Conservation (phyloP, 2,888 invertebrate species). For the Lithophane semibrunnea region DNA sequence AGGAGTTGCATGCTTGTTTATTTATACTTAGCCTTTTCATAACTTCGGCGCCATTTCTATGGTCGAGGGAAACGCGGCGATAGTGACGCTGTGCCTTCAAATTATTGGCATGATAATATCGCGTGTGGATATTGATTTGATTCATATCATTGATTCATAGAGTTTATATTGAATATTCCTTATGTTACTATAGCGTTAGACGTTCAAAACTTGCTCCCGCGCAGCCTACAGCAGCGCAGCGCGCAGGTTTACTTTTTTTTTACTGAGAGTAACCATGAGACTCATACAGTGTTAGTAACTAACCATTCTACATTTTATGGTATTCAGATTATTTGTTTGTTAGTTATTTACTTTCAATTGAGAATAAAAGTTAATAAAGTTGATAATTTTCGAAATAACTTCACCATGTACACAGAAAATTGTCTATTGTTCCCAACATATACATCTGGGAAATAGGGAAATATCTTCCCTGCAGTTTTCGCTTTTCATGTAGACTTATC, state of each 20-base stretch:
- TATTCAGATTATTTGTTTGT: background rate
- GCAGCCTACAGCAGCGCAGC: no score
- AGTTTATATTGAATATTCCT: no score
- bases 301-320: background rate
- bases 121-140: no score
- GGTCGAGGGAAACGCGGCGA: no score
- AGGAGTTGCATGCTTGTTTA: constrained; percentile 5
- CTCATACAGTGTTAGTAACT: no score
- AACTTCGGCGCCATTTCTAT: background rate
- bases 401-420: background rate
- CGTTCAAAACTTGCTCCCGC: background rate
- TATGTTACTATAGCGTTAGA: background rate
- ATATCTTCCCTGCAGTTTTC: constrained; percentile 10
- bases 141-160: no score
- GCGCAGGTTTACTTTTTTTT: no score
- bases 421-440: background rate
- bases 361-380: background rate
- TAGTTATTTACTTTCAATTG: background rate
- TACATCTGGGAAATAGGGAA: background rate
- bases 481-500: constrained; percentile 22
- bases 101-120: no score
- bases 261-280: no score
- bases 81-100: no score
- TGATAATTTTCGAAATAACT: background rate
- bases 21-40: constrained; percentile 21